A percentile compares a stretch with the other conserved stretches of the same genome.
phyloP scores from a whole-genome alignment of 2,888 invertebrate genomes.

The Nysson spinosus region DNA sequence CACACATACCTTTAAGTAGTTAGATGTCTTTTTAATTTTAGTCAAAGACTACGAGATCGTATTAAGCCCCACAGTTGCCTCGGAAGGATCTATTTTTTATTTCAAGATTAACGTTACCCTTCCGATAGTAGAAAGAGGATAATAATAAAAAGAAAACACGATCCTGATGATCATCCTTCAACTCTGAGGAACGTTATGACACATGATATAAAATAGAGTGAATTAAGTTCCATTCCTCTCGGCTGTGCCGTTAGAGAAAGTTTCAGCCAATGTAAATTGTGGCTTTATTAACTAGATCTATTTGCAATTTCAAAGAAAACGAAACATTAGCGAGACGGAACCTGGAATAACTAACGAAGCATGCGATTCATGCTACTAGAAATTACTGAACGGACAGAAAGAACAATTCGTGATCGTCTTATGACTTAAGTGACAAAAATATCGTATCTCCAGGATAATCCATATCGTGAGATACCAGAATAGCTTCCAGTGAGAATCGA shows the following conservation, averaged over 20 bases:
- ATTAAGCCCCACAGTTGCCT: conserved; percentile 4
- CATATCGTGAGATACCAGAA: conserved; percentile 28
- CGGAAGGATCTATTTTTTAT: conserved; percentile 12
- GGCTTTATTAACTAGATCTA: conserved; percentile 15
- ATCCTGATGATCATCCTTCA: too few species aligned
- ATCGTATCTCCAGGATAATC: conserved; percentile 28
- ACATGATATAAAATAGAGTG: conserved; percentile 4
- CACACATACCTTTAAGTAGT: conserved; percentile 31
- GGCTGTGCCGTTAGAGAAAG: conserved; percentile 16
- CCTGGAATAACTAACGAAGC: too few species aligned
- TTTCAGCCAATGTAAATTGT: not conserved
- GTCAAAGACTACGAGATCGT: conserved; percentile 14
- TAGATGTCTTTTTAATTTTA: conserved; percentile 28
- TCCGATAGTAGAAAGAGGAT: too few species aligned
- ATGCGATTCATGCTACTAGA: conserved; percentile 13
- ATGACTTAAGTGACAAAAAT: conserved; percentile 12
- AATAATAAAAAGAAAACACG: not conserved
- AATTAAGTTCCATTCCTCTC: conserved; percentile 22
- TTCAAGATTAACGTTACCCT: too few species aligned
- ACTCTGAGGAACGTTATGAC: too few species aligned
- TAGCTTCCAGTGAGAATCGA: conserved; percentile 31
- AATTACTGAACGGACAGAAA: not conserved
- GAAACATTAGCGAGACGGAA: not conserved
- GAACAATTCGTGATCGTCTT: conserved; percentile 18
- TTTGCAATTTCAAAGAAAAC: too few species aligned